Evolutionary conservation across 2,888 invertebrate genomes (phyloP), one percentile per base, ranked within the genome.

Genomic region (Acleris holmiana): DNA sequence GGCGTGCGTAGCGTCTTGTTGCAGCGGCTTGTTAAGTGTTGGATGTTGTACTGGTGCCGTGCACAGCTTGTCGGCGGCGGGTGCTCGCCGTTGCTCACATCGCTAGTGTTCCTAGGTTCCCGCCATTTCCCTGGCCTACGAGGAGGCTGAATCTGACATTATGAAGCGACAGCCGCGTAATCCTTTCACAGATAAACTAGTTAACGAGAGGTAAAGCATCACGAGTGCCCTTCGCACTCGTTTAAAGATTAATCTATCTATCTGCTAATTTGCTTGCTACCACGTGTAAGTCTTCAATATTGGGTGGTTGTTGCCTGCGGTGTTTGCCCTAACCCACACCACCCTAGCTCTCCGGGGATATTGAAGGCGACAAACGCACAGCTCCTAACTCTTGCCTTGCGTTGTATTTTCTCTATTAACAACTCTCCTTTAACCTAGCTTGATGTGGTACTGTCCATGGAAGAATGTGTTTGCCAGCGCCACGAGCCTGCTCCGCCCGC

Each of bases 101-200:
- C 80, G 89, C 91, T 93, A 91, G 91, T 92, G 85, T 93, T 88
- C 93, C 91, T 94, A 97, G 98, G 97, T 98, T 94, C 98, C 98
- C 93, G 98, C 98, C 94, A 98, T 98, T 94, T 98, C 98, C 93
- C 95, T 98, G 95, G 98, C 98, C 93, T 98, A 98, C 95, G 98
- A 98, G 95, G 96, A 97, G 94, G 97, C 98, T 93, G 98, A 98
- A 95, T 97, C 97, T 93, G 98, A 98, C 96, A 98, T 98, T 93
- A 98, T 98, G 98, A 98, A 98, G 96, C 96, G 98, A 93, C 96
- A 97, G 94, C 98, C 98, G 93, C 96, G 98, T 95, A 96, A 98
- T 94, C 98, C 98, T 94, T 96, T 97, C 95, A 95, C 95, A 94
- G 98, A 99, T 95, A 98, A 98, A 95, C 97, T 99, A 93, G 98